Conservation (phyloP, 2,113 vertebrate species). For the Herpailurus yagouaroundi region DNA sequence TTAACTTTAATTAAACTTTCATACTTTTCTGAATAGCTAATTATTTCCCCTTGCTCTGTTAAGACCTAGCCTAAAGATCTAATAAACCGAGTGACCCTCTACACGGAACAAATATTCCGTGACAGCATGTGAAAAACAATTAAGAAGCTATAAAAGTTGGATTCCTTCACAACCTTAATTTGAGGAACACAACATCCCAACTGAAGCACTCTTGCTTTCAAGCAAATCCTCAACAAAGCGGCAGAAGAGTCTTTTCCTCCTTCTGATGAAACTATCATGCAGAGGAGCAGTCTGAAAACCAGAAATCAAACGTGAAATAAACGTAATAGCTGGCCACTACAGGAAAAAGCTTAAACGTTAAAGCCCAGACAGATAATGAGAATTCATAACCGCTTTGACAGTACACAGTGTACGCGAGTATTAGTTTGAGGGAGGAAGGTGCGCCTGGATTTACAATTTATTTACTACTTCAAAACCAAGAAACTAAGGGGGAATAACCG, state of each 20-base stretch:
- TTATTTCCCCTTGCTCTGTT: neutral
- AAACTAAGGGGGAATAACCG: neutral
- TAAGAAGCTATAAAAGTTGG: neutral
- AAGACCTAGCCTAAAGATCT: neutral
- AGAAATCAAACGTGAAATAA: neutral
- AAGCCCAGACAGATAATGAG: neutral
- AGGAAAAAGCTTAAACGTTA: neutral
- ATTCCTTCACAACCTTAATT: constrained; percentile 24
- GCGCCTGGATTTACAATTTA: neutral
- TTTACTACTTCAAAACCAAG: constrained; percentile 16
- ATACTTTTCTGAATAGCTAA: neutral
- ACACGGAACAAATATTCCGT: neutral
- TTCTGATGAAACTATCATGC: neutral
- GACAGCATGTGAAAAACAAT: neutral
- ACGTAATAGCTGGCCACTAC: neutral
- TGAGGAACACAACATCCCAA: neutral
- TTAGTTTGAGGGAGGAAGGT: neutral
- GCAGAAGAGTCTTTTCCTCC: neutral
- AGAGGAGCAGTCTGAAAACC: neutral
- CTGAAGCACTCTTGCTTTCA: neutral
- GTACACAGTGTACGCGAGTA: neutral
- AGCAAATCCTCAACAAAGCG: neutral
- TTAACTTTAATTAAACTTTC: neutral
- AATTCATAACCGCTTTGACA: neutral
- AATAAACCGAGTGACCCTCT: neutral